Base-by-base conservation (phyloP, 2,888 invertebrate genomes). In the Eilema depressum region DNA sequence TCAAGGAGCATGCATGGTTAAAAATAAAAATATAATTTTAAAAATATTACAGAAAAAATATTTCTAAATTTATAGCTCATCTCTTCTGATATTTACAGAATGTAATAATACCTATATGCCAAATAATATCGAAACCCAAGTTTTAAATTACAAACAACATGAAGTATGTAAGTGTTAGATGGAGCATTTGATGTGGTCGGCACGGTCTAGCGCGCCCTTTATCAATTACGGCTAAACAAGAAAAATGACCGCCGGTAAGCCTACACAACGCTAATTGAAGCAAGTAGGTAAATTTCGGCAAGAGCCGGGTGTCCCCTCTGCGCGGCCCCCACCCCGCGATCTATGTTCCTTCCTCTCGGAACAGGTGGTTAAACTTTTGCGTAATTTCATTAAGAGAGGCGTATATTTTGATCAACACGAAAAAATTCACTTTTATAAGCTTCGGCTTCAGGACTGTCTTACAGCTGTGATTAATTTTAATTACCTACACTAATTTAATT, bases 141-240 rank as follows among this genome's bases (percentile, higher is more conserved):
- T 63, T 63, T 76, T 76, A 79, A 75, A 76, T 75, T 79, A 61
- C 66, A 74, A 73, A 72, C 26, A 71, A 67, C 72, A 66, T 71
- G 82, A 82, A 83, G 85, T 79, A 83, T 74, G 41, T 68, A 69
- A 78, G 77, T 79, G 79, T 82, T 83, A 82, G 80, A 80, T 85
- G 85, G 85, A 85, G 76, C 84, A 80, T 87, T 88, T 87, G 87
- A 87, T 87, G 88, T 86, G 87, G 88, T 84, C 78, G 80, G 84
- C 80, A 70, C 79, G 80, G 82, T 80, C 84, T 79, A 85, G 83
- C 82, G 79, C 87, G 89, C 92, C 92, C 92, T 92, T 92, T 93
- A 93, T 94, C 94, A 94, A 94, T 94, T 94, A 94, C 91, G 89
- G 85, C 91, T 95, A 94, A 94, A 93, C 90, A 95, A 94, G 94